Base-by-base conservation (phyloP, 2,797 vertebrate species). In the Micrastur ruficollis region DNA sequence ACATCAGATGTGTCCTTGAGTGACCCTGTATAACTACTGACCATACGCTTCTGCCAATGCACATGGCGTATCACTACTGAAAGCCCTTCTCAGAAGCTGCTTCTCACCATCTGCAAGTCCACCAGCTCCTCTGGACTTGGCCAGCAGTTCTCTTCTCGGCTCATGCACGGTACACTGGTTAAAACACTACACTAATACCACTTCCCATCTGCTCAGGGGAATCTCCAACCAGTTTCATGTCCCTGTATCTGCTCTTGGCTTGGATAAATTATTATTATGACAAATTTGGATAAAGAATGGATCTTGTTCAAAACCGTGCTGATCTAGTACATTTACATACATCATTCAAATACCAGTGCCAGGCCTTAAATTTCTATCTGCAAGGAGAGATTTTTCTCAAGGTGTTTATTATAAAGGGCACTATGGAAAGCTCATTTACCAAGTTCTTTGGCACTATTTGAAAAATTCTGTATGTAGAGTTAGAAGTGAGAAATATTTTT, bases 51-150 rank as follows among this genome's bases (percentile, higher is more conserved):
- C 40, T 82, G 68, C 59, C 71, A 73, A 19, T 1, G 13, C 31
- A 19, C 40, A 53, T 1, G 1, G 38, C 2, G 5, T 12, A 8
- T 38, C 4, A 0, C 6, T 40, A 12, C 5, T 6, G 20, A 79
- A 27, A 82, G 75, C 25, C 18, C 34, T 72, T 40, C 50, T 50
- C 81, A 82, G 55, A 53, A 80, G 22, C 72, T 47, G 67, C 73
- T 62, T 49, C 70, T 46, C 26, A 18, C 23, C 9, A 27, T 32
- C 40, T 68, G 67, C 71, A 58, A 17, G 38, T 40, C 46, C 58
- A 58, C 31, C 76, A 68, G 36, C 17, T 55, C 55, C 81, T 73
- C 67, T n/a, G 47, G 31, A 11, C 21, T 25, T 68, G 92, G 63
- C 55, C 19, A 63, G n/a, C 58, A 49, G 21, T 0, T 71, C 36